Conservation (phyloP, 1,140 invertebrate species). For the Lineus longissimus region DNA sequence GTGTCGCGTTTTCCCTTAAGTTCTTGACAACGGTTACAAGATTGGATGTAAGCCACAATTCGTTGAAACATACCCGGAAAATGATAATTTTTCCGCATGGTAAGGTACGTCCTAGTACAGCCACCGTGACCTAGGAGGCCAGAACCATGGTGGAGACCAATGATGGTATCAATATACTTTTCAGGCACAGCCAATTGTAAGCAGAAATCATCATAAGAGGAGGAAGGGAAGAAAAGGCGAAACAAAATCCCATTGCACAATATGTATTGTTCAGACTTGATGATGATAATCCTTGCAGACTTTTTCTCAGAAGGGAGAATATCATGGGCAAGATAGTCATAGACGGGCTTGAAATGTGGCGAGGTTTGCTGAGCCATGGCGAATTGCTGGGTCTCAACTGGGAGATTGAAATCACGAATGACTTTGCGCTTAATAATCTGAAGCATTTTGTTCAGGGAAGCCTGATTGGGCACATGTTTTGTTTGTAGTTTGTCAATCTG, state of each 20-base stretch:
- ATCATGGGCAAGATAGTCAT: background rate
- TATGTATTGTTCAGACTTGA: background rate
- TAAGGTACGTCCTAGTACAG: background rate
- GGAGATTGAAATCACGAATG: background rate
- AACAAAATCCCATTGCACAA: background rate
- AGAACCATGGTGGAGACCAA: background rate
- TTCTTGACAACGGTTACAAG: background rate
- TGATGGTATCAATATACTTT: background rate
- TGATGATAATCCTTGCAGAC: background rate
- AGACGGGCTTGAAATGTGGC: slow-evolving; percentile 1
- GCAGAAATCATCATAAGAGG: background rate
- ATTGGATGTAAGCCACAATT: background rate
- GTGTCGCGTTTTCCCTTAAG: background rate
- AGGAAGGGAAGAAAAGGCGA: background rate
- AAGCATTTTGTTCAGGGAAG: background rate
- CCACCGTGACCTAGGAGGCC: background rate
- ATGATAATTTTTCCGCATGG: background rate
- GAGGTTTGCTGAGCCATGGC: background rate
- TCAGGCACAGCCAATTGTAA: background rate
- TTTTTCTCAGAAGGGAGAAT: background rate
- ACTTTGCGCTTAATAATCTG: background rate
- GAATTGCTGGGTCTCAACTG: background rate
- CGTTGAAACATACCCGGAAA: slow-evolving; percentile 3
- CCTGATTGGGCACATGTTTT: background rate
- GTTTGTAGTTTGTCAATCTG: background rate